Evolutionary conservation across 2,113 vertebrate species (phyloP), one percentile per base, ranked within the genome.

Genomic region (Cebidichthys violaceus): DNA sequence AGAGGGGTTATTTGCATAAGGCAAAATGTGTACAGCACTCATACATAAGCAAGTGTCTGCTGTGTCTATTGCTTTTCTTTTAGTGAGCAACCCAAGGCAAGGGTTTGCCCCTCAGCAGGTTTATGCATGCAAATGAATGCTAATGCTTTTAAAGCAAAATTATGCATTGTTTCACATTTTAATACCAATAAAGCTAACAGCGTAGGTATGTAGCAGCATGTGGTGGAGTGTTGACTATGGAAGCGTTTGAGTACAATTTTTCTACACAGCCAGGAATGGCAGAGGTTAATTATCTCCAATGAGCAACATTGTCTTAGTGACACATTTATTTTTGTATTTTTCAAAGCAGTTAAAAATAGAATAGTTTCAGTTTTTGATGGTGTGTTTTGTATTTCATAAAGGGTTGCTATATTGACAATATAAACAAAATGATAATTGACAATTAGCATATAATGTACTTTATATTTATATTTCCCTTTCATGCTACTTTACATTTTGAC

Each of bases 261-360:
- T 47, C 81, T 22, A 66, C 59, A 83, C 75, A 83, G 89, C 73
- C 79, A 79, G 69, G 82, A 68, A 50, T 55, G 71, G 27, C 75
- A 74, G 57, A 75, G 79, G 78, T 87, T 90, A 86, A 92, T 91
- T 83, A 83, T 74, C 85, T 80, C 77, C 73, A 77, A 60, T 55
- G 68, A 83, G 62, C n/a, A 77, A 74, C 39, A 55, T 70, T 81
- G 37, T 43, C 55, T 65, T 39, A 35, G 24, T 74, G 55, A 62
- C 57, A 64, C 69, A 33, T 86, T 85, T 81, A 55, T 75, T 80
- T 83, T 81, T 70, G 24, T 24, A 55, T 78, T 89, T 83, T 64
- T 79, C 27, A 39, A 31, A 54, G 22, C 3, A 1, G 20, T 41
- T 86, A 77, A 81, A 86, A 81, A 85, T 70, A 86, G 35, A 82